Conservation (phyloP, 2,113 vertebrate species). For the Synodontis membranacea region DNA sequence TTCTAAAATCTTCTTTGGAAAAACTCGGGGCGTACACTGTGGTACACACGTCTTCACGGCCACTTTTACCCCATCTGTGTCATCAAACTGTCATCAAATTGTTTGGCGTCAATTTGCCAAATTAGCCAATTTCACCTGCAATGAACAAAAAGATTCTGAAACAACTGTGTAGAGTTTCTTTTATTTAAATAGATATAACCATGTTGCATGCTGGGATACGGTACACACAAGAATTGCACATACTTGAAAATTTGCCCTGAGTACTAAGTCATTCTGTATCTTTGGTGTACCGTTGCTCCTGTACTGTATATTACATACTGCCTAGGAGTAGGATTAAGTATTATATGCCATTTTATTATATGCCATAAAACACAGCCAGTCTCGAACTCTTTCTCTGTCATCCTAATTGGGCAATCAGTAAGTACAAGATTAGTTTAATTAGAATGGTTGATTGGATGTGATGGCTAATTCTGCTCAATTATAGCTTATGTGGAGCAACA, state of each 20-base stretch:
- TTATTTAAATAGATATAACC: neutral
- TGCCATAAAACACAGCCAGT: neutral
- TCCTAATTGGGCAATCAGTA: conserved; percentile 12
- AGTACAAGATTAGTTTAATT: conserved; percentile 22
- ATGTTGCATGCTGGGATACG: neutral
- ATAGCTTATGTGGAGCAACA: conserved; percentile 12
- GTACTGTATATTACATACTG: neutral
- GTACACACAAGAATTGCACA: neutral
- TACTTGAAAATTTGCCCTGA: neutral
- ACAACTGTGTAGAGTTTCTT: too few relatives aligned
- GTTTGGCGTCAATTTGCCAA: too few relatives aligned
- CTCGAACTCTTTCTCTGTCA: neutral
- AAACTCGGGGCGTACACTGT: too few relatives aligned
- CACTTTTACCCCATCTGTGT: too few relatives aligned
- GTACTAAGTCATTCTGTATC: neutral
- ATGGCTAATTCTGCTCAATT: conserved; percentile 21
- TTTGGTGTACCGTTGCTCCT: neutral
- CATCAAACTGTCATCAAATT: too few relatives aligned
- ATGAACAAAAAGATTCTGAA: too few relatives aligned
- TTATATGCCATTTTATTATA: neutral
- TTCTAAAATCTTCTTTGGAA: too few relatives aligned
- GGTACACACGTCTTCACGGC: too few relatives aligned
- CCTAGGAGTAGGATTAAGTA: neutral
- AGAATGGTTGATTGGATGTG: conserved; percentile 18
- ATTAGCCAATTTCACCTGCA: too few relatives aligned